Percentiles rank a stretch among this genome's conserved stretches.
These are phyloP conservation scores for Pseudoips prasinana DNA, from an alignment of 2,888 invertebrate genomes.

Conservation along the genomic window DNA sequence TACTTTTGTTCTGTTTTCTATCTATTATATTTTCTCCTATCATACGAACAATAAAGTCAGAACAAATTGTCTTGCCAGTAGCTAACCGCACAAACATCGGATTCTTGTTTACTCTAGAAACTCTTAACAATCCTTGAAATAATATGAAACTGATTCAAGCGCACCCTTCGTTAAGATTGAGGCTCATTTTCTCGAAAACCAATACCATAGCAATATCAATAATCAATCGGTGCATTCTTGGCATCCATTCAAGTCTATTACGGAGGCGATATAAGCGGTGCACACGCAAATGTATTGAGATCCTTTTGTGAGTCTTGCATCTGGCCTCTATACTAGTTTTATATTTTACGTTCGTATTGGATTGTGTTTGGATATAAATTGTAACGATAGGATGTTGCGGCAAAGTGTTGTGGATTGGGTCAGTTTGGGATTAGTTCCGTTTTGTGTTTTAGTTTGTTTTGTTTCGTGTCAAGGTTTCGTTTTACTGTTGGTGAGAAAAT, in stretches of 20 bases:
- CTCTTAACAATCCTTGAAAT: conserved; percentile 19
- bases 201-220: conserved; percentile 78
- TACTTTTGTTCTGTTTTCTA: no score
- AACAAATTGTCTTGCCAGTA: conserved; percentile 2
- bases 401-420: conserved; percentile 19
- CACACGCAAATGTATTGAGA: conserved; percentile 65
- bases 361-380: conserved; percentile 31
- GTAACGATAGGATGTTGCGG: conserved; percentile 23
- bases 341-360: conserved; percentile 31
- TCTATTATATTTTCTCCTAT: neutral
- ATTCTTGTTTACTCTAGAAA: conserved; percentile 16
- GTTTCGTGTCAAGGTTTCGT: conserved; percentile 10
- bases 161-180: conserved; percentile 45
- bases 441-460: conserved; percentile 6
- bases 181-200: conserved; percentile 64
- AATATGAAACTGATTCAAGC: conserved; percentile 33
- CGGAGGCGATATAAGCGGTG: conserved; percentile 50
- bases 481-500: conserved; percentile 3
- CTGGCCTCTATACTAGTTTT: conserved; percentile 40
- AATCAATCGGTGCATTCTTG: conserved; percentile 81
- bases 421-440: conserved; percentile 17
- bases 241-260: conserved; percentile 78
- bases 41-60: conserved; percentile 5
- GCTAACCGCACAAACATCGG: conserved; percentile 5
- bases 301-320: conserved; percentile 60